Conservation (phyloP, 64 coral and sea anemone species). For the Porites australiensis region DNA sequence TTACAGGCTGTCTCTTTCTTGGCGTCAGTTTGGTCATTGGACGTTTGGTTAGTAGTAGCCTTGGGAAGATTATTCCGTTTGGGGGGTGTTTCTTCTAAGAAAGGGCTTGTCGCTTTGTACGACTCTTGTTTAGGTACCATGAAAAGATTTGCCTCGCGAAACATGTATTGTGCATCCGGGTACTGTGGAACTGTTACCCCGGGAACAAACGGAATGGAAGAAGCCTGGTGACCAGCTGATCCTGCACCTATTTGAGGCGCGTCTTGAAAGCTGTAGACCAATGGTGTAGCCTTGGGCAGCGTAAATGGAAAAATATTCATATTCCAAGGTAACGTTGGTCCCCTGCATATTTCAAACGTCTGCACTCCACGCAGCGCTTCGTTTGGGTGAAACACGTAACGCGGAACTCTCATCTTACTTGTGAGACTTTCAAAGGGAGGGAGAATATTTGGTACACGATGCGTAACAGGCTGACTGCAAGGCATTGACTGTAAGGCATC, state of each 20-base stretch:
- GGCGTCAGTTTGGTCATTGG: background rate
- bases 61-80: background rate
- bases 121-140: background rate
- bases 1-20: background rate
- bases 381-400: constrained; percentile 41
- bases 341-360: background rate
- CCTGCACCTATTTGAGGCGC: background rate
- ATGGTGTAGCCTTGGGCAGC: background rate
- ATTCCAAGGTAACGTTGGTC: background rate
- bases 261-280: background rate
- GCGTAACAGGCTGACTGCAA: background rate
- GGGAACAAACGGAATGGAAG: background rate
- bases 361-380: background rate
- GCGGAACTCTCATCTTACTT: constrained; percentile 16
- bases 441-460: background rate
- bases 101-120: background rate
- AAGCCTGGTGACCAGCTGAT: background rate
- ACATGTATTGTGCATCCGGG: constrained; percentile 18
- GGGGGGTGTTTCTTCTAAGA: background rate
- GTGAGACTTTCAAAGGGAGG: background rate
- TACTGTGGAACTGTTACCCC: background rate
- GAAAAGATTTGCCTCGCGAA: constrained; percentile 13
- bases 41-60: no score
- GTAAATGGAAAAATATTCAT: background rate
- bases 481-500: background rate